These are phyloP conservation scores for Hylaeus volcanicus DNA, from an alignment of 1,140 invertebrate genomes.

Conservation along the genomic window DNA sequence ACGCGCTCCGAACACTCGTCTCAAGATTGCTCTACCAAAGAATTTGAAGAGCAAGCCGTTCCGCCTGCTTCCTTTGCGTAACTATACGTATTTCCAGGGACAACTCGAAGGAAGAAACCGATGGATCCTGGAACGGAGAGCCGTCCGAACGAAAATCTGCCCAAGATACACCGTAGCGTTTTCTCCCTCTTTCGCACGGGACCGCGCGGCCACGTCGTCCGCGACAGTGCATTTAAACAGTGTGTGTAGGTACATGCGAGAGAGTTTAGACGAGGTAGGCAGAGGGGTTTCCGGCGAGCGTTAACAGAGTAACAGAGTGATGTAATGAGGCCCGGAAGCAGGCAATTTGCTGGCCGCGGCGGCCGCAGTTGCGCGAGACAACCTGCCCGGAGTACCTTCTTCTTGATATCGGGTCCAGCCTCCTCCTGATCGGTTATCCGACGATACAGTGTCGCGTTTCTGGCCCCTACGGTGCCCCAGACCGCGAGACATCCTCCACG, in stretches of 20 bases:
- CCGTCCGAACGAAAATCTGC: background rate
- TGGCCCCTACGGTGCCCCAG: background rate
- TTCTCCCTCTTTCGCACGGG: conserved; percentile 57
- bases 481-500: background rate
- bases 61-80: too few relatives aligned
- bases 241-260: conserved; percentile 69
- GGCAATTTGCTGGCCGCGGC: conserved; percentile 79
- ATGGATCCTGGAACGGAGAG: too few relatives aligned
- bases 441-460: background rate
- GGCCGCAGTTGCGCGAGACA: conserved; percentile 79
- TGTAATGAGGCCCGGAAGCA: conserved; percentile 82
- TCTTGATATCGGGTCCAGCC: conserved; percentile 71
- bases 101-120: too few relatives aligned
- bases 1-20: too few relatives aligned
- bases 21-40: too few relatives aligned
- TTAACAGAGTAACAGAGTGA: conserved; percentile 82
- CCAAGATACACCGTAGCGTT: conserved; percentile 13
- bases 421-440: conserved; percentile 38
- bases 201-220: conserved; percentile 63
- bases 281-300: conserved; percentile 80
- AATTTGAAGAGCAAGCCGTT: too few relatives aligned
- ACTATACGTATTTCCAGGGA: too few relatives aligned
- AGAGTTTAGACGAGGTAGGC: conserved; percentile 77
- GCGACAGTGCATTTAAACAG: conserved; percentile 70
- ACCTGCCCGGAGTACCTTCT: conserved; percentile 75